These are phyloP conservation scores for Chlorocebus sabaeus DNA, from an alignment of 2,113 vertebrate species.

Conservation along the genomic window DNA sequence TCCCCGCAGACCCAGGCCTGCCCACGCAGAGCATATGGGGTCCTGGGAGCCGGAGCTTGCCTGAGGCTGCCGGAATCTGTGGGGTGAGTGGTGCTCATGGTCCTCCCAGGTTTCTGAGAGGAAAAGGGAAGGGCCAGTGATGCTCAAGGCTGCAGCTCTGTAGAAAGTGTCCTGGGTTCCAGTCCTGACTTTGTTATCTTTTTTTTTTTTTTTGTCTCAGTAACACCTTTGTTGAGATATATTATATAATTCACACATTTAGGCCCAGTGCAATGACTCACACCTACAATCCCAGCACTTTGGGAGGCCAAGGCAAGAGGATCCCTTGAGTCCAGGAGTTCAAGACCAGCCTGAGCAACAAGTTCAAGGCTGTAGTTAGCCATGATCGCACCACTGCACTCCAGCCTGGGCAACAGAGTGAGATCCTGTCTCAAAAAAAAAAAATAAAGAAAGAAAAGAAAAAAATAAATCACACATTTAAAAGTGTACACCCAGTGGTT, in stretches of 20 bases:
- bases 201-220: too few species aligned
- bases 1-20: not conserved
- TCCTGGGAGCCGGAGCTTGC: not conserved
- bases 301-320: not conserved
- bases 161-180: not conserved
- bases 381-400: not conserved
- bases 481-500: accelerated
- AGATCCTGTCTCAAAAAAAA: not conserved
- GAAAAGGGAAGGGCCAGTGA: not conserved
- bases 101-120: not conserved
- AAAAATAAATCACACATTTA: too few species aligned
- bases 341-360: too few species aligned
- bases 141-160: not conserved
- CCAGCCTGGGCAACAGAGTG: not conserved
- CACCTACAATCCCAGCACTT: not conserved
- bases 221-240: not conserved
- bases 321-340: not conserved
- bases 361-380: not conserved
- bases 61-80: not conserved
- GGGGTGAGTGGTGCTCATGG: not conserved
- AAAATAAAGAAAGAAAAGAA: not conserved
- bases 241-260: not conserved
- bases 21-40: not conserved
- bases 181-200: too few species aligned
- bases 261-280: too few species aligned